Evolutionary conservation across 1,140 invertebrate genomes (phyloP), one percentile per base, ranked within the genome.

Genomic region (Cyclargus thomasi): DNA sequence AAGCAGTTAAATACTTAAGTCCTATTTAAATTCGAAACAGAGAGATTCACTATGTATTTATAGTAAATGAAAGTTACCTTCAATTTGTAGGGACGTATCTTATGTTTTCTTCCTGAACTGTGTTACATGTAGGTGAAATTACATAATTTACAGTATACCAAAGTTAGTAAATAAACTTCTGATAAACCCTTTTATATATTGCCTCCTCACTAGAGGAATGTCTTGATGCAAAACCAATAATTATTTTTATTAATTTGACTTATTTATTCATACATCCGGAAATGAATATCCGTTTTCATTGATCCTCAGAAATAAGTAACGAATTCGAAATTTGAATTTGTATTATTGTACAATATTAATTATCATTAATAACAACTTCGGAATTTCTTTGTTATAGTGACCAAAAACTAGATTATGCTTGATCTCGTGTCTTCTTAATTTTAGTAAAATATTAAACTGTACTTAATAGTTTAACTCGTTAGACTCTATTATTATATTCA

Each of bases 101-200:
- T 82, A 77, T 72, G 39, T 47, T 47, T 78, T 74, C 78, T 77
- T 77, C 78, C 76, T 76, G 75, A 81, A 70, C 78, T 81, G 72
- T 78, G 80, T 73, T 78, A 80, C 79, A 77, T 75, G 78, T 80
- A 79, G 69, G 74, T 75, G 74, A 68, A 78, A 69, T 67, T 76
- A 79, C 74, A 77, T 79, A 79, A 29, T 85, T 85, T 83, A 86
- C 84, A 85, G 85, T 87, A 90, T 88, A 90, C 88, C 88, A 90
- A 90, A 90, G 88, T 82, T 90, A 90, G 86, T 70, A 78, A 81
- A 84, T 90, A 90, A 83, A 86, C 80, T 80, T 36, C 65, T 67
- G 65, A 59, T 55, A 67, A 67, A 55, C 65, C 29, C 53, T 67
- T 67, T 67, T 59, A 67, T 57, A 36, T 21, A 65, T 11, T 59